Conservation (phyloP, 2,797 vertebrate genomes). For the Mycteria americana region DNA sequence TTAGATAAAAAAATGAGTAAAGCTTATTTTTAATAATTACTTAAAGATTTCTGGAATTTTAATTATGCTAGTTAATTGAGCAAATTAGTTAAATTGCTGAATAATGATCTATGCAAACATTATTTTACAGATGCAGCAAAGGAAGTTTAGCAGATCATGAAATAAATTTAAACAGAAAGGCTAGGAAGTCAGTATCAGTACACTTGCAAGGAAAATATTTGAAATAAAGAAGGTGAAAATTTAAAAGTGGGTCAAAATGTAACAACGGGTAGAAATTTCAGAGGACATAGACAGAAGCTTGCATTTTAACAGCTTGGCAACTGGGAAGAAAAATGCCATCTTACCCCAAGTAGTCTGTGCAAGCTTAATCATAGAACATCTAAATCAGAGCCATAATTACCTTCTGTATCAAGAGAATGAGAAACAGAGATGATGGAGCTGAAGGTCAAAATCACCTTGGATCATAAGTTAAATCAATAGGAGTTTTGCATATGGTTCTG, state of each 20-base stretch:
- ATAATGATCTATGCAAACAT: constrained; percentile 1
- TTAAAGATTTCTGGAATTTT: constrained; percentile 25
- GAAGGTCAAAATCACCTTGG: neutral
- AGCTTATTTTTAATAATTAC: constrained; percentile 1
- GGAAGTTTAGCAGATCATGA: neutral
- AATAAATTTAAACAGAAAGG: constrained; percentile 2
- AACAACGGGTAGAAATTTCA: neutral
- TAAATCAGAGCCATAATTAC: neutral
- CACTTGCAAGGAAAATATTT: neutral
- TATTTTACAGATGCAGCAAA: neutral
- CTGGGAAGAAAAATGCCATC: neutral
- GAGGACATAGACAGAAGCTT: neutral
- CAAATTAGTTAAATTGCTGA: neutral
- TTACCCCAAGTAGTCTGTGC: neutral
- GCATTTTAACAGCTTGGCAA: neutral
- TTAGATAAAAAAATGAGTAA: neutral
- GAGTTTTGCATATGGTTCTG: neutral
- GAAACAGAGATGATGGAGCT: neutral
- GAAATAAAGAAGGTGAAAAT: neutral
- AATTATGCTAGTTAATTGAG: neutral
- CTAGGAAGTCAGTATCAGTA: neutral
- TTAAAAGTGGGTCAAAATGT: neutral
- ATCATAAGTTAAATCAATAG: neutral
- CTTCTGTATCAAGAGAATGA: neutral
- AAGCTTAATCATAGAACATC: neutral